Conservation (phyloP, 2,797 vertebrate species). For the Neomorphus geoffroyi region DNA sequence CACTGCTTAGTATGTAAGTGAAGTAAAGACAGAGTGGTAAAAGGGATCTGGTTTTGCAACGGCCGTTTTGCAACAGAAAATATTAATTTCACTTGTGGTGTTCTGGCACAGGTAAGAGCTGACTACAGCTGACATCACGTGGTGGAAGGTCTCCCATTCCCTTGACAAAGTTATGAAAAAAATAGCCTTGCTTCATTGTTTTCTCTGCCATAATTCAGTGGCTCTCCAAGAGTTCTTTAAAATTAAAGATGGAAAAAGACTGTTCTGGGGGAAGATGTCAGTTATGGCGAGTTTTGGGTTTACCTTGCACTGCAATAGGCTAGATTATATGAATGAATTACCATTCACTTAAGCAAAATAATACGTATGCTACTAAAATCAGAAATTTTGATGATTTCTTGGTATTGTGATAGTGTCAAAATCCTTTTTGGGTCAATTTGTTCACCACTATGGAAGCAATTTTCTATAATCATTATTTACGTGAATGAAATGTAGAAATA, state of each 20-base stretch:
- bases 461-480: constrained; percentile 11
- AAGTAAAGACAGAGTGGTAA: not conserved
- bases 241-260: not conserved
- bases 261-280: not conserved
- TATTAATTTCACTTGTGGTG: not conserved
- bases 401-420: not conserved
- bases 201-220: not conserved
- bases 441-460: constrained; percentile 35
- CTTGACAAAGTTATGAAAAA: not conserved
- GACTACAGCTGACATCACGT: not conserved
- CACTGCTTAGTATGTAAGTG: not conserved
- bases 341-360: not conserved
- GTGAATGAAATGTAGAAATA: constrained; percentile 49
- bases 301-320: not conserved
- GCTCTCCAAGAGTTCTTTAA: not conserved
- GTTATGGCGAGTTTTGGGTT: not conserved
- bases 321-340: not conserved
- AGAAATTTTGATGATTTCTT: not conserved
- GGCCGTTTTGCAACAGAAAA: not conserved
- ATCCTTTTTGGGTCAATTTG: not conserved
- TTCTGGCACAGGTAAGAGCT: not conserved
- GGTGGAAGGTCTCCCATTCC: not conserved
- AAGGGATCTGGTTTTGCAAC: not conserved
- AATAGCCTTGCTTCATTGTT: not conserved
- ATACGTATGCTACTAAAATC: not conserved